A percentile compares a stretch with the other conserved stretches of the same genome.
These are phyloP conservation scores for Hippocampus barbouri DNA, from an alignment of 2,113 vertebrate genomes.

Conservation along the genomic window DNA sequence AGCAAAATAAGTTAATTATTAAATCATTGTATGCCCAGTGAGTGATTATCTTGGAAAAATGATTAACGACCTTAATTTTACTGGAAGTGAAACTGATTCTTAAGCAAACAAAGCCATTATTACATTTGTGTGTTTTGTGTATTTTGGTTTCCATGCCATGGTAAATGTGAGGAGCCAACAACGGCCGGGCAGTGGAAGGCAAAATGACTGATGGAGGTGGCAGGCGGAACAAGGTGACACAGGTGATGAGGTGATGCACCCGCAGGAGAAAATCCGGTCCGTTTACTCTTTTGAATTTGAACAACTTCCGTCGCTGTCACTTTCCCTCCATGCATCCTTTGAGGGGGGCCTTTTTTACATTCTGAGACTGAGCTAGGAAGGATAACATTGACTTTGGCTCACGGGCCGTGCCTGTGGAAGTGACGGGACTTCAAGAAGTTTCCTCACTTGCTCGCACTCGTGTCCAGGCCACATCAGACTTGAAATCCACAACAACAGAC, in stretches of 20 bases:
- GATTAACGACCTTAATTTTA: neutral
- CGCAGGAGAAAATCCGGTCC: constrained; percentile 53
- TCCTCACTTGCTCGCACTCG: constrained; percentile 30
- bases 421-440: constrained; percentile 44
- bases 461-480: constrained; percentile 27
- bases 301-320: constrained; percentile 11
- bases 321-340: constrained; percentile 28
- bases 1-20: neutral
- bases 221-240: constrained; percentile 32
- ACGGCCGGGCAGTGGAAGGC: neutral
- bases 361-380: constrained; percentile 35
- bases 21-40: neutral
- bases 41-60: neutral
- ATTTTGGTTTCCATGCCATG: neutral
- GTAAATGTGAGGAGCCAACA: neutral
- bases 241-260: constrained; percentile 34
- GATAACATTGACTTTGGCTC: constrained; percentile 65
- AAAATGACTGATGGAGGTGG: constrained; percentile 26
- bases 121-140: neutral
- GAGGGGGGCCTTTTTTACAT: constrained; percentile 31
- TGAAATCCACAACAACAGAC: constrained; percentile 30
- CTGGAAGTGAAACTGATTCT: neutral
- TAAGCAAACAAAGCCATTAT: neutral
- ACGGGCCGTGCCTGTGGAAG: constrained; percentile 24
- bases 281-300: constrained; percentile 55